Evolutionary conservation across 2,888 invertebrate species (phyloP).

Genomic region (Andrena chrysosceles): DNA sequence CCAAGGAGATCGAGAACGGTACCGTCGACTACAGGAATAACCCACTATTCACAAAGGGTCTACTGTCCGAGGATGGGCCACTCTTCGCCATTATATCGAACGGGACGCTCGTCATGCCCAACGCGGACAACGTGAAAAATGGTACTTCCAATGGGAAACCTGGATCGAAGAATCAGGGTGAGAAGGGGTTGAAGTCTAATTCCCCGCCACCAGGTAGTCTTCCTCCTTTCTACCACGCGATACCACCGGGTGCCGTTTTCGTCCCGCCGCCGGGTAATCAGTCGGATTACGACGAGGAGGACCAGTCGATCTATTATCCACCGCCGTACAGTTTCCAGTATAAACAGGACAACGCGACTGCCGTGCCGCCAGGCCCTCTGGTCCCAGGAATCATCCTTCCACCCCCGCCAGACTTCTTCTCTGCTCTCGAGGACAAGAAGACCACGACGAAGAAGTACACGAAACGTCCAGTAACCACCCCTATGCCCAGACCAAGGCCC

Average conservation of each 20-base stretch:
- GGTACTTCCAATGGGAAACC: slow-evolving; percentile 67
- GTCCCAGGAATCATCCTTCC: slow-evolving; percentile 95
- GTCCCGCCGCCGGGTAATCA: slow-evolving; percentile 87
- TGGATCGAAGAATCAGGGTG: slow-evolving; percentile 22
- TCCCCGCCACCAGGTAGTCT: slow-evolving; percentile 82
- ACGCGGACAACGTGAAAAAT: slow-evolving; percentile 83
- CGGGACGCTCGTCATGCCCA: slow-evolving; percentile 82
- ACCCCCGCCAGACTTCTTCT: slow-evolving; percentile 95
- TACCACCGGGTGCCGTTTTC: slow-evolving; percentile 88
- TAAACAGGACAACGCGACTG: slow-evolving; percentile 90
- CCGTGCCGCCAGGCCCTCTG: slow-evolving; percentile 93
- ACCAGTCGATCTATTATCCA: slow-evolving; percentile 96
- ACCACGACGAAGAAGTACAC: slow-evolving; percentile 77
- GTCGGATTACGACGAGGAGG: slow-evolving; percentile 93
- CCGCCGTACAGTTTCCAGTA: slow-evolving; percentile 96
- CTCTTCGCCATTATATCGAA: slow-evolving; percentile 85
- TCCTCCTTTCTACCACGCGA: slow-evolving; percentile 84
- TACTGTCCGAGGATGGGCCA: slow-evolving; percentile 85
- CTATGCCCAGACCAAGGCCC: slow-evolving; percentile 57
- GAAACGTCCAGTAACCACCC: slow-evolving; percentile 76
- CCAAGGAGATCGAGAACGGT: slow-evolving; percentile 87
- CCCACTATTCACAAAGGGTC: slow-evolving; percentile 83
- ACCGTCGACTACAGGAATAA: slow-evolving; percentile 74
- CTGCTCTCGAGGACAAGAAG: slow-evolving; percentile 87
- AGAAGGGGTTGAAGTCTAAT: slow-evolving; percentile 85